Conservation (phyloP, 2,888 invertebrate species). For the Parthenolecanium corni region DNA sequence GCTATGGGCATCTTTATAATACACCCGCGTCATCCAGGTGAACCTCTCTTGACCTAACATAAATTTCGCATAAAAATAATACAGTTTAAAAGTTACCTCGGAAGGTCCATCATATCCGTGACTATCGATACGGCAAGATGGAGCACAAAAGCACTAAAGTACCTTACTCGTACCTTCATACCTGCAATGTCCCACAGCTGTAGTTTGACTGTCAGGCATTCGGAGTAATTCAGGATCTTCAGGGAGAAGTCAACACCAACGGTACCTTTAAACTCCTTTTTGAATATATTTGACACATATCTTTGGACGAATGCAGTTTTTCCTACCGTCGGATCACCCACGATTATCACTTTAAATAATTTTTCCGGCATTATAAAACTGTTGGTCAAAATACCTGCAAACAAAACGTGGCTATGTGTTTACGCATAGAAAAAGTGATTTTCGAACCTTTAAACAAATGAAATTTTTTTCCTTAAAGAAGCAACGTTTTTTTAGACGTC, state of each 20-base stretch:
- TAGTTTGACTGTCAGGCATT: slow-evolving; percentile 43
- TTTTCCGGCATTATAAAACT: slow-evolving; percentile 36
- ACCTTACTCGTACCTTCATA: slow-evolving; percentile 32
- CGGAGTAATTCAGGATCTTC: slow-evolving; percentile 46
- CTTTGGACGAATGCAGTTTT: slow-evolving; percentile 48
- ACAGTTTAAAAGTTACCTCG: too few relatives aligned
- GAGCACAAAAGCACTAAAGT: too few relatives aligned
- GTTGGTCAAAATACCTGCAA: too few relatives aligned
- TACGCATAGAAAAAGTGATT: too few relatives aligned
- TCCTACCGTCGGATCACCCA: slow-evolving; percentile 43
- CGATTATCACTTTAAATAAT: slow-evolving; percentile 42
- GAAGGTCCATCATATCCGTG: too few relatives aligned
- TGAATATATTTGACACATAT: slow-evolving; percentile 43
- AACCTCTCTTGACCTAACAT: slow-evolving; percentile 48
- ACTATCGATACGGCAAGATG: too few relatives aligned
- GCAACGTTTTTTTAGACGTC: too few relatives aligned
- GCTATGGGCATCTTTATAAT: slow-evolving; percentile 48
- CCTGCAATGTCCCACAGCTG: slow-evolving; percentile 51
- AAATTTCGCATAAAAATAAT: background rate
- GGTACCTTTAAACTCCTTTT: slow-evolving; percentile 45
- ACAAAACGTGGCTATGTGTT: too few relatives aligned
- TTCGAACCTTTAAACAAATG: too few relatives aligned
- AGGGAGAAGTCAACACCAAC: slow-evolving; percentile 50
- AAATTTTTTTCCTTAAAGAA: too few relatives aligned
- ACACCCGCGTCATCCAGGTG: slow-evolving; percentile 49